Evolutionary conservation across 2,888 invertebrate genomes (phyloP).

Genomic region (Pediacus dermestoides): DNA sequence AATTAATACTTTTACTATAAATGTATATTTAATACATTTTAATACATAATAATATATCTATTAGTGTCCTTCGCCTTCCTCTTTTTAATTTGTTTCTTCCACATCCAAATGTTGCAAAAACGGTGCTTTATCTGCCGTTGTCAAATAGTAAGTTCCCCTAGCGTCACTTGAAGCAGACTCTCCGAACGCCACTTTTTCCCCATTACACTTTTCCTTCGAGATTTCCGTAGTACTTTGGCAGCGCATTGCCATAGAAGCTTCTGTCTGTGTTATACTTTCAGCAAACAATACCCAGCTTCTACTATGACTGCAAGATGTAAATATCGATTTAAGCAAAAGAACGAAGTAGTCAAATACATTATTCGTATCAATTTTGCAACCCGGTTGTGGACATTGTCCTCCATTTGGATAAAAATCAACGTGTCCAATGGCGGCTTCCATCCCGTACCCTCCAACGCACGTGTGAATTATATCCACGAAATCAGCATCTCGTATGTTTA

Average conservation of each 20-base stretch:
- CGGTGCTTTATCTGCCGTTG: slow-evolving; percentile 19
- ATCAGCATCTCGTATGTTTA: slow-evolving; percentile 63
- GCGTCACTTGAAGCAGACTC: slow-evolving; percentile 27
- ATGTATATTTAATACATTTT: no score
- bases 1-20: no score
- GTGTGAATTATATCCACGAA: slow-evolving; percentile 77
- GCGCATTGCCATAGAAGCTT: slow-evolving; percentile 56
- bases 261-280: slow-evolving; percentile 59
- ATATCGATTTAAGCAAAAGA: no score
- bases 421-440: slow-evolving; percentile 60
- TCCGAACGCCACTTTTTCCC: slow-evolving; percentile 30
- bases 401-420: slow-evolving; percentile 75
- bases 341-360: slow-evolving; percentile 12
- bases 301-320: slow-evolving; percentile 68
- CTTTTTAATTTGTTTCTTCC: no score
- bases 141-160: slow-evolving; percentile 34
- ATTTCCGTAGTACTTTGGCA: slow-evolving; percentile 57
- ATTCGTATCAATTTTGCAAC: slow-evolving; percentile 51
- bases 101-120: no score
- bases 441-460: slow-evolving; percentile 63
- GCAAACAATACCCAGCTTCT: slow-evolving; percentile 60
- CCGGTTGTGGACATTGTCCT: slow-evolving; percentile 65
- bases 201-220: slow-evolving; percentile 31
- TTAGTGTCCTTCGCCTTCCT: no score
- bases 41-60: no score